phyloP scores from a whole-genome alignment of 2,113 vertebrate genomes.

The Vidua macroura region DNA sequence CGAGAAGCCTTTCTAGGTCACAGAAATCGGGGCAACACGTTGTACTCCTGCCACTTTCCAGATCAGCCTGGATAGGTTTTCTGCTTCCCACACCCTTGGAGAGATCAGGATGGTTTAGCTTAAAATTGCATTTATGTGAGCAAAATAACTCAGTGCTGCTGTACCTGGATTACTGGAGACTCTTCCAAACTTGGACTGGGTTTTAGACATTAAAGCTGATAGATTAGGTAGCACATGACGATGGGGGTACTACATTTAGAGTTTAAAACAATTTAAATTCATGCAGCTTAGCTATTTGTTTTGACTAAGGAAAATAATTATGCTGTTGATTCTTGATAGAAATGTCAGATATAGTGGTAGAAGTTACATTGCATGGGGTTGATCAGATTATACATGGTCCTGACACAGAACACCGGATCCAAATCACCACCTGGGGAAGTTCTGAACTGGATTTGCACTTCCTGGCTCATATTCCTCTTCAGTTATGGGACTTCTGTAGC shows the following conservation, averaged over 20 bases:
- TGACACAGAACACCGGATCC: conserved; percentile 46
- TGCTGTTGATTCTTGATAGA: neutral
- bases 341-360: neutral
- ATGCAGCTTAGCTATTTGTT: neutral
- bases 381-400: conserved; percentile 31
- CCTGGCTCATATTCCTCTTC: conserved; percentile 57
- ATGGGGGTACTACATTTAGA: neutral
- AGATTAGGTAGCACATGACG: neutral
- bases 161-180: neutral
- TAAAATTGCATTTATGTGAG: neutral
- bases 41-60: neutral
- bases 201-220: neutral
- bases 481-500: conserved; percentile 43
- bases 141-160: neutral
- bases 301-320: neutral
- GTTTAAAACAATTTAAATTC: neutral
- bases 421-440: conserved; percentile 32
- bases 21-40: neutral
- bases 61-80: neutral
- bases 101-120: neutral
- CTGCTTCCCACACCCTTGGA: neutral
- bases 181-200: neutral
- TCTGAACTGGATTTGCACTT: conserved; percentile 59
- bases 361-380: conserved; percentile 13
- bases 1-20: neutral